Evolutionary conservation across 2,888 invertebrate species (phyloP), one percentile per base, ranked within the genome.

Genomic region (Anthrax anthrax): DNA sequence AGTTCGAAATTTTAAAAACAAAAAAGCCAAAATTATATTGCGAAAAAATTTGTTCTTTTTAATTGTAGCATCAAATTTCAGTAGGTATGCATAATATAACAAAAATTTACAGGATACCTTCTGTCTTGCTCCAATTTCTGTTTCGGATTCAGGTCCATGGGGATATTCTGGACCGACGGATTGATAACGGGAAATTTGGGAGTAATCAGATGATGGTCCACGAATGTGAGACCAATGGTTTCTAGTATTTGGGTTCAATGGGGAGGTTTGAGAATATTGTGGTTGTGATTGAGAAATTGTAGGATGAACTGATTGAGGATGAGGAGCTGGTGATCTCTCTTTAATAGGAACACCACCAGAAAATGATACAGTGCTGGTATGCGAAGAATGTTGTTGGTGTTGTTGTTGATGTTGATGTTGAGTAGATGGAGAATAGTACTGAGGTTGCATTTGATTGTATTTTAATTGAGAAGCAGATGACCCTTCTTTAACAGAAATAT

Each of bases 181-280:
- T 37, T 18, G 42, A 29, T 46, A 41, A 13, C 29, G 18, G 14
- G 41, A 29, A 37, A 27, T 32, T 39, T 47, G 38, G 17, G 47
- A 47, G 29, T 52, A 52, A 18, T 50, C 51, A 18, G 50, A 51
- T 19, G 42, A 39, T n/a, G 54, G 44, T n/a, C 50, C 37, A 16
- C 43, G 37, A 14, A 54, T 52, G 32, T 52, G 54, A 10, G 54
- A 47, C 54, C 54, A 54, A 45, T 51, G 50, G 5, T 4, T 8
- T 16, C 32, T 34, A 18, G 41, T 4, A 3, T 9, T 3, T 12
- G 13, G 40, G 12, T 19, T 40, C 17, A 14, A 27, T 10, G 40
- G 40, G 6, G 39, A 27, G 13, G 12, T 12, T 49, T 39, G 39
- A 19, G n/a, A 17, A 17, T 9, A 14, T 5, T 32, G 29, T 12